Evolutionary conservation across 2,797 vertebrate species (phyloP), one percentile per base, ranked within the genome.

Genomic region (Sebastolobus altivelis): DNA sequence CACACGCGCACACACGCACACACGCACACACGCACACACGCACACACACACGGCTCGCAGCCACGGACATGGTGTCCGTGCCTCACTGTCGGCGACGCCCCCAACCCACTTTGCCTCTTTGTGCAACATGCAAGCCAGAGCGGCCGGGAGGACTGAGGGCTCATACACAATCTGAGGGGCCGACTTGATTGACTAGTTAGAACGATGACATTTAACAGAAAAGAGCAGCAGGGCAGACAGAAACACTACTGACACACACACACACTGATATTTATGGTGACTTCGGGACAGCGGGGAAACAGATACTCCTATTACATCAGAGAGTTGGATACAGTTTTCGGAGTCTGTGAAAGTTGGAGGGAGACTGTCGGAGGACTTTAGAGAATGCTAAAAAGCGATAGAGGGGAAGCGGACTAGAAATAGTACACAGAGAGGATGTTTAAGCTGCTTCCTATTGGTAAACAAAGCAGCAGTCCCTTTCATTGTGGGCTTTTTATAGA

Each of bases 21-120:
- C 4, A 56, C 54, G 18, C 58, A 16, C 56, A 76, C 56, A 79
- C 35, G 66, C 8, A 20, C 4, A 43, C 27, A 27, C 18, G n/a
- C 65, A 37, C 29, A 4, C 20, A 75, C 62, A 63, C 72, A 79
- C 31, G 79, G 86, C 87, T 66, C 10, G 10, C 60, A 71, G 75
- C 81, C 85, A 82, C 7, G 82, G 79, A 91, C 86, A 88, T 59
- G 12, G 79, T 77, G 88, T 90, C 82, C 65, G n/a, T 74, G 80
- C 72, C 75, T 75, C 67, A 55, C 75, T 73, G 52, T 75, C 65
- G 37, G 68, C 79, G 61, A 80, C 18, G 67, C 78, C 74, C 69
- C 59, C 43, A 27, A 74, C 22, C 77, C 43, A 25, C 37, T 82
- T 71, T 38, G 56, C 31, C 71, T 66, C 76, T 75, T 79, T 83